Evolutionary conservation across 1,140 invertebrate genomes (phyloP), one percentile per base, ranked within the genome.

Genomic region (Monochamus saltuarius): DNA sequence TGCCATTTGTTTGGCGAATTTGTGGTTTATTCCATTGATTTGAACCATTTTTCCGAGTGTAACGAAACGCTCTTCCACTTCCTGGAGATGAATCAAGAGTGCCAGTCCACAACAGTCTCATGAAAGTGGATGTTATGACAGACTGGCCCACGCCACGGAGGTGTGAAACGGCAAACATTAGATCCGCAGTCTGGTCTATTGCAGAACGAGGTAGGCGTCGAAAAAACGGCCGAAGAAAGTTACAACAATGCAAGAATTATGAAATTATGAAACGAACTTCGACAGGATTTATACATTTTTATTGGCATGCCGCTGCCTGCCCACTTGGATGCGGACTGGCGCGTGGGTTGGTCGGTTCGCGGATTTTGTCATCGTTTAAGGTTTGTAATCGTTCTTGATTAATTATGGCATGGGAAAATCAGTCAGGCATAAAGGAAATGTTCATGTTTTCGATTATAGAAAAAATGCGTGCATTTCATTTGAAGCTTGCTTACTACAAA

Each of bases 401-500:
- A 56, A 61, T 61, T 61, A 46, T 49, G 56, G 16, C 43, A 56
- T 61, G 59, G 59, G 59, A 61, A 61, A 61, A 56, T 56, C 55
- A 19, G 13, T 56, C 55, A 47, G 35, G 19, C 43, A 43, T 42
- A 19, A 56, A 49, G 10, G 14, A 51, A 51, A 36, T 16, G 16
- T 51, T 13, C 43, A 34, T 45, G 11, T 10, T 13, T 38, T 14
- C 36, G 34, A 38, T 52, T 52, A 3, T 16, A 17, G 39, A 49
- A 19, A 19, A 49, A 11, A n/a, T 19, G 10, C 11, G 46, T 34
- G 11, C 16, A 6, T 49, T 49, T 49, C 19, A 49, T 7, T 16
- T 49, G 17, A 13, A 19, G n/a, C 19, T 49, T 49, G 17, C 13
- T 49, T 49, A 42, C 46, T 19, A 19, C 46, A 13, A 49, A 49